Conservation (phyloP, 2,888 invertebrate species). For the Limnephilus lunatus region DNA sequence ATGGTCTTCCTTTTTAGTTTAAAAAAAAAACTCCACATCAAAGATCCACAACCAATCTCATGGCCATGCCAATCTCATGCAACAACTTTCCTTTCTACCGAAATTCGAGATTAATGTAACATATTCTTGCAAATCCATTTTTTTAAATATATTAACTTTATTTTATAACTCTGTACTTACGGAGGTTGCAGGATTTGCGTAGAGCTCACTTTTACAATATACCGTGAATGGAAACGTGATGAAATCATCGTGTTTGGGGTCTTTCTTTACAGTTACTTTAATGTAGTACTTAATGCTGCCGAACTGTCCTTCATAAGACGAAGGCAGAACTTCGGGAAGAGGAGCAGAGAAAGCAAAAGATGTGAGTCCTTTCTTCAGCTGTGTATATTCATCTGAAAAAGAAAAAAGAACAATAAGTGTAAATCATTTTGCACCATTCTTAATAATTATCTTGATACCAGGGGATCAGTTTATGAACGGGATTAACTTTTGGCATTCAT, state of each 20-base stretch:
- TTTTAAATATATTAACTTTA: too few relatives aligned
- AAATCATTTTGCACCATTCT: neutral
- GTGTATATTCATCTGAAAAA: conserved; percentile 2
- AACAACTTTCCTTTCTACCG: too few relatives aligned
- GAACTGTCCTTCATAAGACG: conserved; percentile 15
- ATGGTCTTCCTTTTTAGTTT: too few relatives aligned
- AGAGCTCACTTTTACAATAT: conserved; percentile 9
- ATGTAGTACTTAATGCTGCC: conserved; percentile 3
- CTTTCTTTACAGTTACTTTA: conserved; percentile 20
- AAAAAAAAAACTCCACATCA: too few relatives aligned
- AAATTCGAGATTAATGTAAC: too few relatives aligned
- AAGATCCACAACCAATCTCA: too few relatives aligned
- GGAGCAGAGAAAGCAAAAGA: neutral
- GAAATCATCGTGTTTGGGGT: conserved; percentile 3
- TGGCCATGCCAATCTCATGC: too few relatives aligned
- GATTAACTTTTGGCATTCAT: neutral
- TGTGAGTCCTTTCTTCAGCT: neutral
- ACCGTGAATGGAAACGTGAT: conserved; percentile 30
- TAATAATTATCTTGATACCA: neutral
- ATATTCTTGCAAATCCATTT: too few relatives aligned
- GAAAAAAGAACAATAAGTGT: neutral
- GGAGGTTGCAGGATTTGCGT: neutral
- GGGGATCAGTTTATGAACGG: neutral
- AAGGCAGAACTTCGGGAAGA: conserved; percentile 13
- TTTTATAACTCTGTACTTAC: conserved; percentile 14